Conservation (phyloP, 2,113 vertebrate species). For the Naja naja region DNA sequence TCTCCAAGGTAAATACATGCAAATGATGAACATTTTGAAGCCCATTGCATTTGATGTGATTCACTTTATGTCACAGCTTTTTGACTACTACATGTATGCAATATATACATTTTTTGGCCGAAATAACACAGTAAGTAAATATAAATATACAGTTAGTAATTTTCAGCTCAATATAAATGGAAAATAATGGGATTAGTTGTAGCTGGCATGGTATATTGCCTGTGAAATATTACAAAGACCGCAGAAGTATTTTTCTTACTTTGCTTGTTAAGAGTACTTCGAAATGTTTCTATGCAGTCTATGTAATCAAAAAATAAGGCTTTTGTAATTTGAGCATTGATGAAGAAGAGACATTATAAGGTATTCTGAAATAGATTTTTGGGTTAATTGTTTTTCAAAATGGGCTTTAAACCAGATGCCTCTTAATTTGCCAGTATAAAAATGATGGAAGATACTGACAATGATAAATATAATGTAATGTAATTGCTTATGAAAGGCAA, state of each 20-base stretch:
- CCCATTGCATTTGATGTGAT: constrained; percentile 98
- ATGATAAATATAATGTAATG: not conserved
- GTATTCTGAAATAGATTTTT: not conserved
- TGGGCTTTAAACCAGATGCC: not conserved
- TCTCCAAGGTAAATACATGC: constrained; percentile 93
- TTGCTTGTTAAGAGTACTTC: not conserved
- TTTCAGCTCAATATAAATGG: not conserved
- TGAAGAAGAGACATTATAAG: not conserved
- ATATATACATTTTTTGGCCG: constrained; percentile 97
- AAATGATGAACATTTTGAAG: constrained; percentile 99
- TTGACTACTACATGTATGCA: constrained; percentile 97
- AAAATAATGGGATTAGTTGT: not conserved
- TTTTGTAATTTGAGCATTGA: not conserved
- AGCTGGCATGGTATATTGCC: constrained; percentile 2
- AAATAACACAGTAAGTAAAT: constrained; percentile 87
- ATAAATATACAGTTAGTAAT: not conserved
- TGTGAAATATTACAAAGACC: not conserved
- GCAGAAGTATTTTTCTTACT: not conserved
- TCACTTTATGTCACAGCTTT: constrained; percentile 97
- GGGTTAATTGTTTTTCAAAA: not conserved
- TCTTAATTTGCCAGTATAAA: not conserved
- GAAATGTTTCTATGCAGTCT: not conserved
- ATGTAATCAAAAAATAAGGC: not conserved
- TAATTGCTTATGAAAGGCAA: not conserved
- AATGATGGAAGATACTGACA: not conserved